Evolutionary conservation across 2,797 vertebrate genomes (phyloP), one percentile per base, ranked within the genome.

Genomic region (Gorsachius magnificus): DNA sequence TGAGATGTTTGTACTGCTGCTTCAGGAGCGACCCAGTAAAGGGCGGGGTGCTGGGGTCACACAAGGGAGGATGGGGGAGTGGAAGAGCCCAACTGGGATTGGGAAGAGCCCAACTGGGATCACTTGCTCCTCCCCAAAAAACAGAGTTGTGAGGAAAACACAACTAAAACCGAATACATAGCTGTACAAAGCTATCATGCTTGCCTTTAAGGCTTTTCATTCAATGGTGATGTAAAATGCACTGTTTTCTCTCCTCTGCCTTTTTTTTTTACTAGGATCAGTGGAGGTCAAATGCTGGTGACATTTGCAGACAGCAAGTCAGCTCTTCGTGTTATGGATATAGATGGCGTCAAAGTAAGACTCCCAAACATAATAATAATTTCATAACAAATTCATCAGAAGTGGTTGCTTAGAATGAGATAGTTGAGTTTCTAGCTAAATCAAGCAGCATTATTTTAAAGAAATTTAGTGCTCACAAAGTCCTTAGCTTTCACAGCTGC

Each of bases 301-400:
- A 98, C 98, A 1, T 98, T 98, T 94, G 97, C 97, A 51, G 98
- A 98, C 54, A 98, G 98, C 83, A 98, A 96, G 85, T 98, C 98
- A 8, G 98, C 98, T 64, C 98, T 98, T 94, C 97, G 91, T 13
- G 98, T 98, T 90, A 98, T 98, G 80, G 97, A 98, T 33, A 96
- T 98, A 85, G 98, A 98, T 26, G 98, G 98, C 19, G 95, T 97
- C 94, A 98, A 98, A 98, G 98, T 98, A 96, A 95, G 96, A 79
- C 22, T 66, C 46, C 89, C 79, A 79, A 65, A 57, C 38, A 19
- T 74, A 72, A 64, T 72, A 80, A 71, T 80, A 56, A 74, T 45
- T 91, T 48, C 11, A 9, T 81, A 26, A 78, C 5, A 61, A 25
- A 72, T 69, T 65, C 81, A 56, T 89, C 48, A 53, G 33, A 94